These are phyloP conservation scores for Hycleus phaleratus DNA, from an alignment of 1,140 invertebrate species.

Conservation along the genomic window DNA sequence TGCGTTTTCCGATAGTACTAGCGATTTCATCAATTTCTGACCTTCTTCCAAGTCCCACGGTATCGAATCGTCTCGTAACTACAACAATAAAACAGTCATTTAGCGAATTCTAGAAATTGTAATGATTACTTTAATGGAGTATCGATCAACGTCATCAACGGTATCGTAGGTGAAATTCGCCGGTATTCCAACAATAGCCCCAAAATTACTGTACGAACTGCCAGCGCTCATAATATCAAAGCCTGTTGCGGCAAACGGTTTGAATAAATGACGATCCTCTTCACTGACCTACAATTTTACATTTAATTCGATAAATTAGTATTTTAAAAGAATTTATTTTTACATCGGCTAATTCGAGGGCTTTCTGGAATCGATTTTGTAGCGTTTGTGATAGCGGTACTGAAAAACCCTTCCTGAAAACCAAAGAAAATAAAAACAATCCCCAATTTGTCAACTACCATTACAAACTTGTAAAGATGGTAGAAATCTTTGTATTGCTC, in stretches of 20 bases:
- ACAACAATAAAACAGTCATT: constrained; percentile 27
- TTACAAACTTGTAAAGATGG: constrained; percentile 45
- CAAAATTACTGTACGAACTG: constrained; percentile 38
- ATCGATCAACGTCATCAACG: constrained; percentile 42
- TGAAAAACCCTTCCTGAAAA: constrained; percentile 42
- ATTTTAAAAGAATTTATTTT: not conserved
- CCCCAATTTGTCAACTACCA: constrained; percentile 14
- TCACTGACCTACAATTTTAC: constrained; percentile 39
- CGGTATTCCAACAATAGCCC: constrained; percentile 57
- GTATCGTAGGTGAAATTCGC: constrained; percentile 49
- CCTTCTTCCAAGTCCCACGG: constrained; percentile 55
- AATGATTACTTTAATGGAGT: constrained; percentile 44
- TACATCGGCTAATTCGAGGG: constrained; percentile 43
- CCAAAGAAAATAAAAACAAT: constrained; percentile 8
- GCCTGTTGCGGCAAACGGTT: constrained; percentile 56
- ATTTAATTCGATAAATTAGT: not conserved
- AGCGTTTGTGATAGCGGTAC: constrained; percentile 40
- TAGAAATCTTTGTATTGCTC: constrained; percentile 45
- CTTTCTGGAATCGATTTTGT: constrained; percentile 40
- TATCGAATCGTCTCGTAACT: constrained; percentile 49
- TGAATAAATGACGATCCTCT: constrained; percentile 37
- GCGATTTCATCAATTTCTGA: constrained; percentile 51
- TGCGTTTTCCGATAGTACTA: constrained; percentile 64
- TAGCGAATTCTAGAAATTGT: not conserved
- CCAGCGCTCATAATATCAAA: constrained; percentile 55